These are phyloP conservation scores for Drosophila orena DNA, from an alignment of 1,140 invertebrate genomes.

Conservation along the genomic window DNA sequence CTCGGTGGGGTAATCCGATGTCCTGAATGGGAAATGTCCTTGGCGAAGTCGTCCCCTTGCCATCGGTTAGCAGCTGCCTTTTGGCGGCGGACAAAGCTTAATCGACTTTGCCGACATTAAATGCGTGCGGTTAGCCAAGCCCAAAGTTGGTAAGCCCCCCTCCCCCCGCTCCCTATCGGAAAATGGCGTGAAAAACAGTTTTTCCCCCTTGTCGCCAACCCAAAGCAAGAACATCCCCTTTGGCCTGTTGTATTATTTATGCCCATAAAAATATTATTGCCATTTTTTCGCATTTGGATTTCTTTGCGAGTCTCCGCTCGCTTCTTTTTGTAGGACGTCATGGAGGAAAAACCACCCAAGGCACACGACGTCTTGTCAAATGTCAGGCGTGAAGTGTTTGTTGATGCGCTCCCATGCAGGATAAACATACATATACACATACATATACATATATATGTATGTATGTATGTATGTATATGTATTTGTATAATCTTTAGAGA, in stretches of 20 bases:
- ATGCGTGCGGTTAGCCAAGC: slow-evolving; percentile 69
- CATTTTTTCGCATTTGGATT: slow-evolving; percentile 83
- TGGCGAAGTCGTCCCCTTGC: slow-evolving; percentile 1
- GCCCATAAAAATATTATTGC: slow-evolving; percentile 83
- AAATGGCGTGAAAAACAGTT: slow-evolving; percentile 76
- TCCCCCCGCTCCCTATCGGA: slow-evolving; percentile 3
- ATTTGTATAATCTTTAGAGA: neutral
- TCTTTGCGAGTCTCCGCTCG: slow-evolving; percentile 14
- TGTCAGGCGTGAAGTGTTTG: slow-evolving; percentile 83
- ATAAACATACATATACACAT: neutral
- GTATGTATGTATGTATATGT: no score
- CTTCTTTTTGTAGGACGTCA: slow-evolving; percentile 1
- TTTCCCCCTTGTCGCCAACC: slow-evolving; percentile 4
- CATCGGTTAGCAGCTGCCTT: slow-evolving; percentile 42
- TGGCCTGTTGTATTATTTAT: slow-evolving; percentile 75
- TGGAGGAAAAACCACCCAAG: slow-evolving; percentile 20
- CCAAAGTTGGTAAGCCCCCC: neutral
- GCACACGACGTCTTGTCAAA: slow-evolving; percentile 67
- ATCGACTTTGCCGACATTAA: slow-evolving; percentile 80
- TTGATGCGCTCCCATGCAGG: slow-evolving; percentile 61
- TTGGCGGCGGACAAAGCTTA: slow-evolving; percentile 57
- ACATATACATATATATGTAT: neutral
- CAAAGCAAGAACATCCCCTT: slow-evolving; percentile 9
- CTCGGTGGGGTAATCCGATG: slow-evolving; percentile 3
- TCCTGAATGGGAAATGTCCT: neutral